Base-by-base conservation (phyloP, 64 coral and sea anemone species). In the Porites lutea region DNA sequence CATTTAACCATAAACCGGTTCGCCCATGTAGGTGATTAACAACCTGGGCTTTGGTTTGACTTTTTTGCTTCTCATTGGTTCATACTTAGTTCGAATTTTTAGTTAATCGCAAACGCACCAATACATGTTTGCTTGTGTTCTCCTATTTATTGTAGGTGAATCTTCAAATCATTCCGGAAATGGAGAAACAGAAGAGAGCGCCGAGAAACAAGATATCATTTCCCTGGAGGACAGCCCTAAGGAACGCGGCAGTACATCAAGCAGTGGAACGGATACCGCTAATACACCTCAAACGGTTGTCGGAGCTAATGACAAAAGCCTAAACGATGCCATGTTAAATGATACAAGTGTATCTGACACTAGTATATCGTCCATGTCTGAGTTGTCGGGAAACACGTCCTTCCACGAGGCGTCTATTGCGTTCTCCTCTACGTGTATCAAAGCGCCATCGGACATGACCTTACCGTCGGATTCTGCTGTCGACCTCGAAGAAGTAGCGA, bases 361-460 rank as follows among this genome's bases (percentile, higher is more conserved):
- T 4, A 97, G 88, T 70, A 49, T 94, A 6, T 97, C 92, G 0
- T 97, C 95, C 2, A n/a, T 97, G 75, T 94, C 92, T 3, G 92
- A 97, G 13, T 68, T 93, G 21, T 97, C 95, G 0, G 92, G 51
- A 54, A 87, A 90, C n/a, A 77, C 95, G 15, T 97, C 95, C 11
- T 97, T 97, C 54, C 87, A 97, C 53, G 95, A 97, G 11, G 74
- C 87, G 0, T 97, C 95, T 4, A 97, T 97, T 37, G 93, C 92
- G n/a, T 97, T 97, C 50, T 97, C 95, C 10, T 97, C 95, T 46
- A 97, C 95, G 14, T 97, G 95, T 82, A 93, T 97, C 70, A 97
- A 97, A 53, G 78, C 93, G 43, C 82, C 95, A 0, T 90, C 91
- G 7, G 95, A 97, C 46, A 43, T 59, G n/a, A 77, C 76, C 15